phyloP scores from a whole-genome alignment of 1,140 invertebrate species.

The Trialeurodes vaporariorum region DNA sequence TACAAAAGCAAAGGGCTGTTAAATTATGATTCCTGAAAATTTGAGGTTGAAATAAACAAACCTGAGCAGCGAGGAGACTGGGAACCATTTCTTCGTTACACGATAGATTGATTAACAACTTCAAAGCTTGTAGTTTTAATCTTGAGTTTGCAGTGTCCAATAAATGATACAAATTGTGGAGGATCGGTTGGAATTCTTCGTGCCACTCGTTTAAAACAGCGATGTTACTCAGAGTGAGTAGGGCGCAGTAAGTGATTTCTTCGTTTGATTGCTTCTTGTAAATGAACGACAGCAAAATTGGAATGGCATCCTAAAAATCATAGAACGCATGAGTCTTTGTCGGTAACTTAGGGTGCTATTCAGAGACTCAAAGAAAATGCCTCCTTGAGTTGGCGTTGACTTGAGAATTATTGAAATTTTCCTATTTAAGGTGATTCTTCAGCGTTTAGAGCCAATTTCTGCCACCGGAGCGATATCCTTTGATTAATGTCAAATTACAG shows the following conservation, averaged over 20 bases:
- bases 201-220: conserved; percentile 39
- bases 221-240: conserved; percentile 39
- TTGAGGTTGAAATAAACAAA: too few relatives aligned
- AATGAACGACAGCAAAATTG: conserved; percentile 34
- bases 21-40: too few relatives aligned
- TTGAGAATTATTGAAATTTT: too few relatives aligned
- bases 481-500: too few relatives aligned
- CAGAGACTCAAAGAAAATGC: too few relatives aligned
- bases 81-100: conserved; percentile 49
- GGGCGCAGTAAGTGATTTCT: conserved; percentile 24
- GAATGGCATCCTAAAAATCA: conserved; percentile 36
- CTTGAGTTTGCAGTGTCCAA: conserved; percentile 32
- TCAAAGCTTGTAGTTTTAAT: conserved; percentile 42
- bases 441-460: too few relatives aligned
- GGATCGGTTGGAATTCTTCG: conserved; percentile 34
- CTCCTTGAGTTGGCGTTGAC: too few relatives aligned
- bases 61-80: conserved; percentile 48
- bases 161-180: conserved; percentile 35
- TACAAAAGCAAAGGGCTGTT: too few relatives aligned
- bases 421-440: too few relatives aligned
- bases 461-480: too few relatives aligned
- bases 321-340: too few relatives aligned
- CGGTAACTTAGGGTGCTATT: too few relatives aligned
- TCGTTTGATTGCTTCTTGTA: conserved; percentile 25
- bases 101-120: conserved; percentile 51